Conservation (phyloP, 1,140 invertebrate species). For the Drosophila aff. region DNA sequence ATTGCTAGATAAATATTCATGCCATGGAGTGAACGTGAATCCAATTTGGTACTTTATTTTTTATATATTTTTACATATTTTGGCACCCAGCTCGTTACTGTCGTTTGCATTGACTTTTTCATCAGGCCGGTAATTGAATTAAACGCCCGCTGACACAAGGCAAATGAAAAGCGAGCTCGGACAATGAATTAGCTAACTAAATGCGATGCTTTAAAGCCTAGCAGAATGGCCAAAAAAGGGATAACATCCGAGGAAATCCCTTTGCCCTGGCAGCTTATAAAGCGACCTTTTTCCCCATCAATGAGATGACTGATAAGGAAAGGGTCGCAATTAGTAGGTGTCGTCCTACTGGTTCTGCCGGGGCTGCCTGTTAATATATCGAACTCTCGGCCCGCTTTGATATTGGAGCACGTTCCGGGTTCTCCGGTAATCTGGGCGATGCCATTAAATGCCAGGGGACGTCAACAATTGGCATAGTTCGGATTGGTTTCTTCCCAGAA, state of each 20-base stretch:
- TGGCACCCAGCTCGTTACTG: neutral
- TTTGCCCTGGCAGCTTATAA: conserved; percentile 33
- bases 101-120: conserved; percentile 36
- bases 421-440: conserved; percentile 60
- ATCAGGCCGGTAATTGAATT: conserved; percentile 68
- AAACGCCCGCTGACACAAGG: conserved; percentile 38
- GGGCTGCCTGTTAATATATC: conserved; percentile 47
- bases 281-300: conserved; percentile 14
- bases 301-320: conserved; percentile 53
- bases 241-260: conserved; percentile 15
- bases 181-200: conserved; percentile 59
- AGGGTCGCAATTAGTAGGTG: conserved; percentile 75
- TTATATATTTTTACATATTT: conserved; percentile 9
- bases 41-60: conserved; percentile 26
- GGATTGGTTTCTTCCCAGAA: conserved; percentile 32
- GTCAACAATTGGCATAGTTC: conserved; percentile 47
- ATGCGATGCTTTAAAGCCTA: conserved; percentile 58
- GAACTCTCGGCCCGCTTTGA: conserved; percentile 39
- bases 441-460: conserved; percentile 67
- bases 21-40: conserved; percentile 24
- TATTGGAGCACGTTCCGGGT: conserved; percentile 58
- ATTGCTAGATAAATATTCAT: conserved; percentile 71
- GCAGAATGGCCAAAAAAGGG: conserved; percentile 7
- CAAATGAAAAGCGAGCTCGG: conserved; percentile 24
- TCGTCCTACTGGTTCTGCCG: conserved; percentile 30